Conservation (phyloP, 2,113 vertebrate genomes). For the Marmota flaviventris region DNA sequence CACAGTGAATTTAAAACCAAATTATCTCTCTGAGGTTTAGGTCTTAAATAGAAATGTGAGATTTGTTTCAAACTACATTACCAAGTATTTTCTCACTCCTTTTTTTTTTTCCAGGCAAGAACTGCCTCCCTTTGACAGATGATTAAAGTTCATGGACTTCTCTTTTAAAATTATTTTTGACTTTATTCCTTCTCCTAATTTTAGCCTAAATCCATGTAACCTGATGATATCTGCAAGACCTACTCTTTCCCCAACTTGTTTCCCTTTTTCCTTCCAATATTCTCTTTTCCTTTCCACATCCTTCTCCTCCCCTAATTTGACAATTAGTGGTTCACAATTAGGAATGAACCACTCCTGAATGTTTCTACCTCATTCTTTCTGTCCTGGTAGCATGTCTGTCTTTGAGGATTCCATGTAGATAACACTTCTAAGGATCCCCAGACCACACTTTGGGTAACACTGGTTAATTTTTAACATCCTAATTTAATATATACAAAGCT, state of each 20-base stretch:
- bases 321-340: not conserved
- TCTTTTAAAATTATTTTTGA: constrained; percentile 64
- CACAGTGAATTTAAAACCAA: constrained; percentile 65
- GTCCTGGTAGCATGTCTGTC: constrained; percentile 15
- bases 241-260: not conserved
- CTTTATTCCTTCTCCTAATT: constrained; percentile 51
- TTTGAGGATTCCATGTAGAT: constrained; percentile 69
- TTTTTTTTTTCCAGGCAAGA: constrained; percentile 74
- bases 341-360: not conserved
- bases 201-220: constrained; percentile 45
- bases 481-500: constrained; percentile 39
- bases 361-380: constrained; percentile 2
- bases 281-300: not conserved
- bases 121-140: constrained; percentile 78
- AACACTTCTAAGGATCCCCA: constrained; percentile 69
- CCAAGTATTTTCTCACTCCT: constrained; percentile 73
- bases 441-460: constrained; percentile 77
- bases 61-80: constrained; percentile 65
- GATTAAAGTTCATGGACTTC: constrained; percentile 68
- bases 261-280: not conserved
- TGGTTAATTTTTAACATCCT: constrained; percentile 66
- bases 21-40: constrained; percentile 22
- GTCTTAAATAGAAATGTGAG: constrained; percentile 63
- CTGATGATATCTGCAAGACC: not conserved
- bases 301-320: not conserved